Conservation (phyloP, 2,888 invertebrate species). For the Allophyes oxyacanthae region DNA sequence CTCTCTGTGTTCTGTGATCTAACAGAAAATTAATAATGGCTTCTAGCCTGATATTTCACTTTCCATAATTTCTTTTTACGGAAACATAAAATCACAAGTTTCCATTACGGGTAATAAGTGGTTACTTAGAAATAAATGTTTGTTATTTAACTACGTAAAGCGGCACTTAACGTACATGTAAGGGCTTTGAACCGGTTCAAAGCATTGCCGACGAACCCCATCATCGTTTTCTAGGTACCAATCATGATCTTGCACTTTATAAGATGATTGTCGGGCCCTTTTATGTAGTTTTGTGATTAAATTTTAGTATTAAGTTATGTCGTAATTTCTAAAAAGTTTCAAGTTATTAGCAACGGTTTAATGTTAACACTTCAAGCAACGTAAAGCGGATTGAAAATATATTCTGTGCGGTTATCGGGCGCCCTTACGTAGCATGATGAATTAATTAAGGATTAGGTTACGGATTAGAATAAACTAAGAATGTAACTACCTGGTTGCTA, state of each 20-base stretch:
- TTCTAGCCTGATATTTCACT: not conserved
- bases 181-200: conserved; percentile 30
- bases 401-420: too few relatives aligned
- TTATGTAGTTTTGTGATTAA: conserved; percentile 5
- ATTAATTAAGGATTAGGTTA: too few relatives aligned
- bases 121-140: conserved; percentile 37
- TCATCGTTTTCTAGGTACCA: conserved; percentile 21
- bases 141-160: conserved; percentile 25
- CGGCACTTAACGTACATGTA: conserved; percentile 18
- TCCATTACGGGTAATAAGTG: conserved; percentile 20
- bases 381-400: too few relatives aligned
- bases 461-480: too few relatives aligned
- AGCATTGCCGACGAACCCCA: conserved; percentile 22
- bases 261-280: conserved; percentile 5
- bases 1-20: too few relatives aligned
- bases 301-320: conserved; percentile 14
- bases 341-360: not conserved
- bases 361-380: too few relatives aligned
- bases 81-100: conserved; percentile 22
- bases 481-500: too few relatives aligned
- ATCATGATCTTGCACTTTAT: conserved; percentile 38
- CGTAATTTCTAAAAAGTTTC: conserved; percentile 14
- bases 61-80: conserved; percentile 40
- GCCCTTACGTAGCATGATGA: too few relatives aligned
- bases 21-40: too few relatives aligned